These are phyloP conservation scores for Carcinoscorpius rotundicauda DNA, from an alignment of 1,140 invertebrate genomes.

Conservation along the genomic window DNA sequence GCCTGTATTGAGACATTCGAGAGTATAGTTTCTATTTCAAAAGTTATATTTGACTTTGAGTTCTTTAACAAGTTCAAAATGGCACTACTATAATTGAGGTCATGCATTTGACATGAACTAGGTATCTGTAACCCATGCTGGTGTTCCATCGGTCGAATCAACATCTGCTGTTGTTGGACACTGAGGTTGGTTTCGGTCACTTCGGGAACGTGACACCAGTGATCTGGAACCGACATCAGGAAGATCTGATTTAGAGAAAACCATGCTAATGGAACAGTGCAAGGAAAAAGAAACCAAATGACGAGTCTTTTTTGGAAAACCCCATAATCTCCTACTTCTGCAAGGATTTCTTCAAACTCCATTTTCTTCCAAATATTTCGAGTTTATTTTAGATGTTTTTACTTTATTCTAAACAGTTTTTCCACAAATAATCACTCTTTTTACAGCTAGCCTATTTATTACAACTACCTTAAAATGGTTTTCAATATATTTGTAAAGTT, in stretches of 20 bases:
- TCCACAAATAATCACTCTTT: too few relatives aligned
- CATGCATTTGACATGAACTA: constrained; percentile 26
- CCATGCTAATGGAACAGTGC: constrained; percentile 8
- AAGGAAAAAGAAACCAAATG: constrained; percentile 12
- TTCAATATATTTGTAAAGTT: too few relatives aligned
- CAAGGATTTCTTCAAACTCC: constrained; percentile 21
- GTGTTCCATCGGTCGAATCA: constrained; percentile 5
- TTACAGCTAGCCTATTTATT: too few relatives aligned
- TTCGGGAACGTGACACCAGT: constrained; percentile 24
- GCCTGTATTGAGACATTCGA: neutral
- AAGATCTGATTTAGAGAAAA: constrained; percentile 15
- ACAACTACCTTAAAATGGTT: too few relatives aligned
- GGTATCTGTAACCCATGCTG: too few relatives aligned
- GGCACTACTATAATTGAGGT: constrained; percentile 24
- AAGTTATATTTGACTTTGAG: too few relatives aligned
- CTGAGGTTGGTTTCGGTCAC: constrained; percentile 20
- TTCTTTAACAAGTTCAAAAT: neutral
- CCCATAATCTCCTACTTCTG: constrained; percentile 18
- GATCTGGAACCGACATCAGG: constrained; percentile 20
- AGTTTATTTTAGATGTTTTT: too few relatives aligned
- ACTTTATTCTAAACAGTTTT: too few relatives aligned
- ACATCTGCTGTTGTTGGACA: constrained; percentile 4
- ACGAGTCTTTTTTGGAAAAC: constrained; percentile 18
- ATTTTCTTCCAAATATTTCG: neutral
- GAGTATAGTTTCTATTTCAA: too few relatives aligned